phyloP scores from a whole-genome alignment of 2,113 vertebrate genomes.

The Pipra filicauda region DNA sequence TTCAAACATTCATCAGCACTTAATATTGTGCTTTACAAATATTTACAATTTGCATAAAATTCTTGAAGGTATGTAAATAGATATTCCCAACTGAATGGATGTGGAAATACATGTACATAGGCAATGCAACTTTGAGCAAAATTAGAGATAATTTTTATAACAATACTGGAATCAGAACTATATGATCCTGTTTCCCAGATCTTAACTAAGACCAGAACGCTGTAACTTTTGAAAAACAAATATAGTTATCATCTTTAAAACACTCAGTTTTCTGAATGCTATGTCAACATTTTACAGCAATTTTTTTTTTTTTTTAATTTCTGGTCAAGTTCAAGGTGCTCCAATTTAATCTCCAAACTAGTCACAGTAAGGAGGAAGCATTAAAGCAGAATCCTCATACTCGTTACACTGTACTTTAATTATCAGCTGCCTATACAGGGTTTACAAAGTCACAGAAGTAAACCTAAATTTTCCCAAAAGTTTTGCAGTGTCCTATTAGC shows the following conservation, averaged over 20 bases:
- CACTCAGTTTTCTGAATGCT: constrained; percentile 18
- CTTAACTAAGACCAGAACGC: constrained; percentile 50
- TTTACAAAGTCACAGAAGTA: constrained; percentile 36
- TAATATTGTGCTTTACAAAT: constrained; percentile 37
- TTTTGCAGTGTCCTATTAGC: constrained; percentile 53
- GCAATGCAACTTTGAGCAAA: constrained; percentile 32
- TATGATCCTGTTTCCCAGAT: constrained; percentile 58
- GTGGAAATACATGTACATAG: constrained; percentile 43
- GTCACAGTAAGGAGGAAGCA: constrained; percentile 36
- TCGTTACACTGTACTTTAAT: background rate
- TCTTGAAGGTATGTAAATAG: background rate
- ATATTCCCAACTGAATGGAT: constrained; percentile 11
- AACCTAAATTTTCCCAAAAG: constrained; percentile 34
- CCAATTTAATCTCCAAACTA: constrained; percentile 28
- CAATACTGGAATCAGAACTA: constrained; percentile 51
- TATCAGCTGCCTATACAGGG: constrained; percentile 29
- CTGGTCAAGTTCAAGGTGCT: constrained; percentile 38
- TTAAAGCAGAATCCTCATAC: constrained; percentile 24
- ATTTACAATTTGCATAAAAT: background rate
- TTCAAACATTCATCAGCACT: constrained; percentile 44
- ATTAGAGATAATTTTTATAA: constrained; percentile 38
- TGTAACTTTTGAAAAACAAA: constrained; percentile 19
- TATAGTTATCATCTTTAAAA: background rate
- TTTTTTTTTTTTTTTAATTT: background rate
- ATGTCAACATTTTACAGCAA: background rate